These are phyloP conservation scores for Myrmecobius fasciatus DNA, from an alignment of 2,113 vertebrate genomes.

Conservation along the genomic window DNA sequence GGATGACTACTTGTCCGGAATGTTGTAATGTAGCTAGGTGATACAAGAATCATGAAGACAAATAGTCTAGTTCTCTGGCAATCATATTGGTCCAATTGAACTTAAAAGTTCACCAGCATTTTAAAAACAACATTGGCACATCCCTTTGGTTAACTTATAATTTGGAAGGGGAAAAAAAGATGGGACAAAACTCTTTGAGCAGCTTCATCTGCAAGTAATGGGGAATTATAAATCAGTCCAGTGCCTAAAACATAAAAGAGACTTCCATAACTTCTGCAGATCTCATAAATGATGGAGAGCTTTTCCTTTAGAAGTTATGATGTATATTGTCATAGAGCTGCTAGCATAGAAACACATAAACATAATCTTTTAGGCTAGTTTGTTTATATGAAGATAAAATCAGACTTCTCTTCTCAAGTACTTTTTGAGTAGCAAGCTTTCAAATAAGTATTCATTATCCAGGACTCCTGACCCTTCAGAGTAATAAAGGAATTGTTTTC, in stretches of 20 bases:
- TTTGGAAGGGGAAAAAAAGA: slow-evolving; percentile 63
- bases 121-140: slow-evolving; percentile 61
- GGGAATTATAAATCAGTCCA: slow-evolving; percentile 63
- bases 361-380: slow-evolving; percentile 48
- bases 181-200: slow-evolving; percentile 29
- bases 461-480: slow-evolving; percentile 26
- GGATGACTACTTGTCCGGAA: not conserved
- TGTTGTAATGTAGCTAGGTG: not conserved
- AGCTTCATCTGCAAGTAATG: slow-evolving; percentile 24
- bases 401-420: slow-evolving; percentile 24
- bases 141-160: slow-evolving; percentile 53
- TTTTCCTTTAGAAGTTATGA: slow-evolving; percentile 60
- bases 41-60: not conserved
- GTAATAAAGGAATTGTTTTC: slow-evolving; percentile 41
- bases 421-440: slow-evolving; percentile 14
- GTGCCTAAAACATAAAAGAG: slow-evolving; percentile 72
- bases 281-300: slow-evolving; percentile 73
- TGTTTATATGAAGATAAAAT: slow-evolving; percentile 65
- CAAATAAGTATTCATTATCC: slow-evolving; percentile 53
- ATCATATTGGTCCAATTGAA: slow-evolving; percentile 53
- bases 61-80: not conserved
- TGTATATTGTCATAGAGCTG: slow-evolving; percentile 51
- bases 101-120: slow-evolving; percentile 60
- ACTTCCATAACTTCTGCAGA: slow-evolving; percentile 51
- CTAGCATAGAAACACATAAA: slow-evolving; percentile 63